Evolutionary conservation across 2,888 invertebrate species (phyloP).

Genomic region (Frankliniella intonsa): DNA sequence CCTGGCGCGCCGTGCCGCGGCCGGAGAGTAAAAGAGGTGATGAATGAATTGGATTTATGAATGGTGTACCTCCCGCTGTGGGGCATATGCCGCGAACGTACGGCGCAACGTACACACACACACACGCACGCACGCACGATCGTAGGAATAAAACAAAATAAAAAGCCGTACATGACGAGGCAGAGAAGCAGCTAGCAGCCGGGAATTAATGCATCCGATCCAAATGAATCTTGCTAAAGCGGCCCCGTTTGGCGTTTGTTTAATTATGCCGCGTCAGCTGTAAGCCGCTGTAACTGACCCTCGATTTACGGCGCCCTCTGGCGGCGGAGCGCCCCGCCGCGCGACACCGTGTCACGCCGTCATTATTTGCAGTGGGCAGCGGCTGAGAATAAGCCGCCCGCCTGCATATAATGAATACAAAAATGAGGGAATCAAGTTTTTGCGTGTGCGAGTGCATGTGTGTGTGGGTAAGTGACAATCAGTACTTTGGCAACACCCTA

Average conservation of each 20-base stretch:
- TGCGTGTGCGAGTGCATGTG: too few species aligned
- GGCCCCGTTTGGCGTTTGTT: background rate
- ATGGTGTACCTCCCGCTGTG: background rate
- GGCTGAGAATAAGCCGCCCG: background rate
- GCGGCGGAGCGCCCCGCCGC: background rate
- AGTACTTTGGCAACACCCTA: background rate
- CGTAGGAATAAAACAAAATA: background rate
- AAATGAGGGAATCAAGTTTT: background rate
- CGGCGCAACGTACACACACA: constrained; percentile 13
- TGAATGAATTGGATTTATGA: constrained; percentile 22
- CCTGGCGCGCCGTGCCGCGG: background rate
- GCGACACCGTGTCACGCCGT: constrained; percentile 1
- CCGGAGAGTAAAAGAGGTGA: constrained; percentile 4
- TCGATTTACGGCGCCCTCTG: background rate
- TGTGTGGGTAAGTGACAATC: too few species aligned
- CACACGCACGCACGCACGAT: background rate
- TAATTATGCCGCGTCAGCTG: background rate
- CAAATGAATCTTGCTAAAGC: constrained; percentile 12
- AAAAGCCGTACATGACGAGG: background rate
- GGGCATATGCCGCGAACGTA: background rate
- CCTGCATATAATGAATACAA: constrained; percentile 6
- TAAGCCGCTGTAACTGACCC: background rate
- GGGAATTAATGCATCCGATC: constrained; percentile 10
- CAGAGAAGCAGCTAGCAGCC: background rate
- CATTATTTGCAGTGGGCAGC: background rate